Percentiles rank a stretch among this genome's conserved stretches.
These are phyloP conservation scores for Xanthia togata DNA, from an alignment of 2,888 invertebrate species.

Conservation along the genomic window DNA sequence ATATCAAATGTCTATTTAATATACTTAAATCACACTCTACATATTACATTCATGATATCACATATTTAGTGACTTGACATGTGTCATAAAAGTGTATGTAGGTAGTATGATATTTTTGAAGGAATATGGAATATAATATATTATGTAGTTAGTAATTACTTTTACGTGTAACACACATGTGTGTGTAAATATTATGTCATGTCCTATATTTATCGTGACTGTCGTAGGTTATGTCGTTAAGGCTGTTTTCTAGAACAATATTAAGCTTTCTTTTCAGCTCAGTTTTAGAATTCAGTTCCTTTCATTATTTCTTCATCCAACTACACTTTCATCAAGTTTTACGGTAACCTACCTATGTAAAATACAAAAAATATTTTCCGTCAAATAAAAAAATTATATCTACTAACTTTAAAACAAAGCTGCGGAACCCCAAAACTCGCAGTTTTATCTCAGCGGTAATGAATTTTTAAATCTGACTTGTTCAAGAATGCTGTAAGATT, in stretches of 20 bases:
- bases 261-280: not conserved
- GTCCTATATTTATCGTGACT: not conserved
- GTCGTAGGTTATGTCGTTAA: not conserved
- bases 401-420: slow-evolving; percentile 50
- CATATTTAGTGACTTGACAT: not conserved
- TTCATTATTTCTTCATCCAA: not conserved
- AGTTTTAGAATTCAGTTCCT: not conserved
- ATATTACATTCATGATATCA: not conserved
- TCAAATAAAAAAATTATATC: slow-evolving; percentile 38
- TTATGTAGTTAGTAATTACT: not conserved
- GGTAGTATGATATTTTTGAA: not conserved
- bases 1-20: not conserved
- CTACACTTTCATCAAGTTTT: slow-evolving; percentile 35
- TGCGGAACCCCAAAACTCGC: slow-evolving; percentile 50
- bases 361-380: slow-evolving; percentile 18
- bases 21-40: not conserved
- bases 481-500: slow-evolving; percentile 59
- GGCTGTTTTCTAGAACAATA: not conserved
- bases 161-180: no score
- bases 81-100: not conserved
- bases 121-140: not conserved
- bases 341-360: not conserved
- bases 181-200: not conserved
- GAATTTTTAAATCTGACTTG: slow-evolving; percentile 72
- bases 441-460: slow-evolving; percentile 68